A percentile compares a stretch with the other conserved stretches of the same genome.
phyloP scores from a whole-genome alignment of 2,797 vertebrate genomes.

The Streptopelia turtur region DNA sequence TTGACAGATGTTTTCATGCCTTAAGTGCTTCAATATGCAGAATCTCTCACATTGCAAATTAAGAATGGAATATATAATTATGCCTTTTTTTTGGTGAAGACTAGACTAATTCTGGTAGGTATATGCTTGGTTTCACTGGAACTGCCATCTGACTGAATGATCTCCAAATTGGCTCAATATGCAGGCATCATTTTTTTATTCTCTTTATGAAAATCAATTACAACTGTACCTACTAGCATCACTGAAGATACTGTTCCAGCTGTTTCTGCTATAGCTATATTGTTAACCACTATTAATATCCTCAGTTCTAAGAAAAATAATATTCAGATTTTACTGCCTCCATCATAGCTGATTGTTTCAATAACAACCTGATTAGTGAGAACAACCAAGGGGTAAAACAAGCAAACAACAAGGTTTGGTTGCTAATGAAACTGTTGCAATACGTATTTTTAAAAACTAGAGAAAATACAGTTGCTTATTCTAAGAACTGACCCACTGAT shows the following conservation, averaged over 20 bases:
- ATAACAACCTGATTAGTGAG: not conserved
- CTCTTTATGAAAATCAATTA: not conserved
- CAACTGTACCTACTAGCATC: not conserved
- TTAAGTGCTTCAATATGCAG: not conserved
- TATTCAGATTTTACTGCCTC: not conserved
- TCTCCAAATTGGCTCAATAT: not conserved
- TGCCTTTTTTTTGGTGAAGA: not conserved
- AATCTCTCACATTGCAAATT: not conserved
- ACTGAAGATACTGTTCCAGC: not conserved
- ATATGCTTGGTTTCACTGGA: not conserved
- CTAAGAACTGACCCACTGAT: conserved; percentile 13
- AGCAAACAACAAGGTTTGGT: not conserved
- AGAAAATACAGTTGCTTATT: not conserved
- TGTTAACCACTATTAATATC: not conserved
- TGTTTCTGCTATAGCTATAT: not conserved
- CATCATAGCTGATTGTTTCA: not conserved
- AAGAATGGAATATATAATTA: not conserved
- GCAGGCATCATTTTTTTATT: not conserved
- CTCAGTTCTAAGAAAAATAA: not conserved
- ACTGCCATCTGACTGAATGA: not conserved
- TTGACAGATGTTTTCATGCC: not conserved
- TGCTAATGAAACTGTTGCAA: not conserved
- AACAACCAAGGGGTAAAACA: not conserved
- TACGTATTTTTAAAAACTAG: not conserved
- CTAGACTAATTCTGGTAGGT: not conserved